phyloP scores from a whole-genome alignment of 1,140 invertebrate genomes.

The Dryas iulia region DNA sequence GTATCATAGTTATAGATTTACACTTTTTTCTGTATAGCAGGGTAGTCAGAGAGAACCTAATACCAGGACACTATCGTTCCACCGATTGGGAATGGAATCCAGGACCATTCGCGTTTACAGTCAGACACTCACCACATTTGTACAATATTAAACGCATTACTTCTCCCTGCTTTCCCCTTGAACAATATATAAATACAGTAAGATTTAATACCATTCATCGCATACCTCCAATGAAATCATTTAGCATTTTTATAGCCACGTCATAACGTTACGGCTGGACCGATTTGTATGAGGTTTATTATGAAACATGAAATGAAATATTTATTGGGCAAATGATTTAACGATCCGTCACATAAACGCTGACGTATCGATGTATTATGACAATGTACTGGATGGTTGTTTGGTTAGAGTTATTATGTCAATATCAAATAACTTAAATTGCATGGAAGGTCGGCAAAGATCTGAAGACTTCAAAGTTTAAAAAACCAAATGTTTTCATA shows the following conservation, averaged over 20 bases:
- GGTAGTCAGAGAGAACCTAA: too few species aligned
- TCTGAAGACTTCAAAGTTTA: not conserved
- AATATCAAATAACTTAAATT: not conserved
- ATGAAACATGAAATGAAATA: constrained; percentile 61
- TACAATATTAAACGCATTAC: not conserved
- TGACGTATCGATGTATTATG: constrained; percentile 6
- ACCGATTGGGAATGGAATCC: too few species aligned
- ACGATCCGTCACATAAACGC: constrained; percentile 12
- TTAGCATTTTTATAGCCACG: constrained; percentile 33
- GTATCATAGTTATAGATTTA: too few species aligned
- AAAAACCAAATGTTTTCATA: too few species aligned
- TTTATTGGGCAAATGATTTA: constrained; percentile 57
- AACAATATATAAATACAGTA: not conserved
- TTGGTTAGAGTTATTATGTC: not conserved
- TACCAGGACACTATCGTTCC: too few species aligned
- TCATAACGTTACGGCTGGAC: constrained; percentile 36
- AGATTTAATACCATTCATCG: not conserved
- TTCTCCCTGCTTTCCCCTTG: not conserved
- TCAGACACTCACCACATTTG: too few species aligned
- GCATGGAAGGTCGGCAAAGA: not conserved
- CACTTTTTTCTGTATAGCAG: too few species aligned
- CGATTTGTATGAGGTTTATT: constrained; percentile 39
- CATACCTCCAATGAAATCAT: constrained; percentile 24
- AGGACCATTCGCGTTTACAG: too few species aligned
- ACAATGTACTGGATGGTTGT: not conserved